These are phyloP conservation scores for Micrasema longulum DNA, from an alignment of 1,140 invertebrate genomes.

Conservation along the genomic window DNA sequence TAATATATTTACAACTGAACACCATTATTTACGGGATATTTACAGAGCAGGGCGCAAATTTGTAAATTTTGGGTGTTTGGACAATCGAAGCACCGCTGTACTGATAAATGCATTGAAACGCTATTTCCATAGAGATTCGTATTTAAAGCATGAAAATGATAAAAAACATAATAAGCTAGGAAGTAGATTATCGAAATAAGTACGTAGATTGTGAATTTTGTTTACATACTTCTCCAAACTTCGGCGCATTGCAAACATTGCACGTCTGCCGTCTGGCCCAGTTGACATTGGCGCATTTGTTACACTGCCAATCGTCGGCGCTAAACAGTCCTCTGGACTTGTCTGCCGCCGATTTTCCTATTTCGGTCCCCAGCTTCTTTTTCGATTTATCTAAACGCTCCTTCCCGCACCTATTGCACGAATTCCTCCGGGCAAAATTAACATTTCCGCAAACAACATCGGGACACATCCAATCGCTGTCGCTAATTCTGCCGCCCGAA, in stretches of 20 bases:
- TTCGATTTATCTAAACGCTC: conserved; percentile 75
- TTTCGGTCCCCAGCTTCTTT: conserved; percentile 95
- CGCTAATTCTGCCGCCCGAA: conserved; percentile 37
- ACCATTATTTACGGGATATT: too few species aligned
- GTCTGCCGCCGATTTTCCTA: conserved; percentile 97
- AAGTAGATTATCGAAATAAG: too few species aligned
- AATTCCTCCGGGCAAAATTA: conserved; percentile 90
- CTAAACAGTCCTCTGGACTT: conserved; percentile 98
- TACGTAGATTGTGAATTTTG: background rate
- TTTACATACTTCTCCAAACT: conserved; percentile 88
- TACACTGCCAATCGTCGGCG: conserved; percentile 99
- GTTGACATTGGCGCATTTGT: conserved; percentile 99
- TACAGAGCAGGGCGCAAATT: too few species aligned
- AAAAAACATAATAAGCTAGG: background rate
- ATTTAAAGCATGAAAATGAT: background rate
- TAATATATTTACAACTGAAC: too few species aligned
- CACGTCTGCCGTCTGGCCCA: conserved; percentile 97
- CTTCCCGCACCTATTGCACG: conserved; percentile 93
- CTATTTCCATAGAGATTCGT: too few species aligned
- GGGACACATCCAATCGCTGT: conserved; percentile 39
- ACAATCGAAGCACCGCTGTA: too few species aligned
- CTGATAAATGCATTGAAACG: too few species aligned
- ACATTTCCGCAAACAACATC: conserved; percentile 87
- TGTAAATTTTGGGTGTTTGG: too few species aligned
- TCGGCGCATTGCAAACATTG: conserved; percentile 99